A percentile compares a stretch with the other conserved stretches of the same genome.
phyloP scores from a whole-genome alignment of 2,888 invertebrate species.

The Pycnomerus fuliginosus region DNA sequence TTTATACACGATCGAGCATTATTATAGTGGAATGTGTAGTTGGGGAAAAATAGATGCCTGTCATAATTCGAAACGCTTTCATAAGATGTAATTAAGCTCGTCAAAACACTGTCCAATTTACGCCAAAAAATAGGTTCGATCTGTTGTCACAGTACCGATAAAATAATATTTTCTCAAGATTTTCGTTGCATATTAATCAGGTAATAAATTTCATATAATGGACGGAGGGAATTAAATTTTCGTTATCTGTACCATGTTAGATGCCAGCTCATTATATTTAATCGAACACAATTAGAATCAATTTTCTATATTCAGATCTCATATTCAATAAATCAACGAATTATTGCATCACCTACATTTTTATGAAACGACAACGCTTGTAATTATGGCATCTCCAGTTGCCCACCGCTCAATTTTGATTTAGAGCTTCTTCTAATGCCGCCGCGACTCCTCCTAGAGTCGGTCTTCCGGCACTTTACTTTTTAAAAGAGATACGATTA shows the following conservation, averaged over 20 bases:
- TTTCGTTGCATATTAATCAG: conserved; percentile 21
- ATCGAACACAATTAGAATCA: conserved; percentile 35
- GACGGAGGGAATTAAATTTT: conserved; percentile 28
- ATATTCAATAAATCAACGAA: conserved; percentile 29
- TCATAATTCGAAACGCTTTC: conserved; percentile 19
- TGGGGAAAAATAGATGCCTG: conserved; percentile 12
- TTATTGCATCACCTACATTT: conserved; percentile 1
- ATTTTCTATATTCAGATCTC: conserved; percentile 31
- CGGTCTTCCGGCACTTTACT: not conserved
- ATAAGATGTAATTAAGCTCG: conserved; percentile 17
- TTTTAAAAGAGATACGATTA: no score
- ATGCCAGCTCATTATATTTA: conserved; percentile 30
- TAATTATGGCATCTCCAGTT: conserved; percentile 28
- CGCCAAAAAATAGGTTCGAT: conserved; percentile 7
- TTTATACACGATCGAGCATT: conserved; percentile 2
- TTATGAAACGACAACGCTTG: conserved; percentile 7
- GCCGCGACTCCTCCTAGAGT: not conserved
- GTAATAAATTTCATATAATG: conserved; percentile 19
- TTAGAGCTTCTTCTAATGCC: not conserved
- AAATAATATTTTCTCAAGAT: conserved; percentile 5
- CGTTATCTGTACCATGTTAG: conserved; percentile 12
- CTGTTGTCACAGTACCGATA: conserved; percentile 9
- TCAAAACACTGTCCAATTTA: conserved; percentile 14
- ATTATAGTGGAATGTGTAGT: conserved; percentile 8
- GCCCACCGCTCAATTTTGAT: conserved; percentile 6